These are phyloP conservation scores for Carassius carassius DNA, from an alignment of 2,113 vertebrate species.

Conservation along the genomic window DNA sequence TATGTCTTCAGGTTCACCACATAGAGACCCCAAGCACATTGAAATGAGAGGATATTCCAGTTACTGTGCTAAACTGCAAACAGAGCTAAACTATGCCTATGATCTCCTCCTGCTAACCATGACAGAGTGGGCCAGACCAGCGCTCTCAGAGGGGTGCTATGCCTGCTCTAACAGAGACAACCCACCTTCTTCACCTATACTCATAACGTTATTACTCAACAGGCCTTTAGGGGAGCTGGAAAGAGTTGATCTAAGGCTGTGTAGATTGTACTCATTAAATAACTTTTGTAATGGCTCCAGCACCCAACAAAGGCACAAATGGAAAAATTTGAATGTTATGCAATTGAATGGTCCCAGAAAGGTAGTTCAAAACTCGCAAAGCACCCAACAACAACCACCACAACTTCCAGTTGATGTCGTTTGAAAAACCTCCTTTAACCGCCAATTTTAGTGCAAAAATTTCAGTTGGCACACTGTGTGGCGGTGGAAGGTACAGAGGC, in stretches of 20 bases:
- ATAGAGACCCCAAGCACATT: conserved; percentile 35
- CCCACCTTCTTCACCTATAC: conserved; percentile 25
- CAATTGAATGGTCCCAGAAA: conserved; percentile 32
- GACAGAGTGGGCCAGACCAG: conserved; percentile 15
- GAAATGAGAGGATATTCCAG: conserved; percentile 30
- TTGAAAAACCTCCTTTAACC: conserved; percentile 36
- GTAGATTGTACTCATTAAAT: conserved; percentile 52
- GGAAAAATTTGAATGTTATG: conserved; percentile 54
- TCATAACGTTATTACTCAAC: conserved; percentile 35
- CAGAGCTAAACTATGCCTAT: conserved; percentile 43
- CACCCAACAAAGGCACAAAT: conserved; percentile 55
- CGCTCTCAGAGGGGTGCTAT: conserved; percentile 13
- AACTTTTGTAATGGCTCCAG: conserved; percentile 41
- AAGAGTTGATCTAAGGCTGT: conserved; percentile 42
- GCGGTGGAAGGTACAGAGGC: not conserved
- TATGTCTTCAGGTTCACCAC: conserved; percentile 29
- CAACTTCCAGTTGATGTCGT: conserved; percentile 21
- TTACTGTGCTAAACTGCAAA: conserved; percentile 33
- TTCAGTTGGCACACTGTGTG: not conserved
- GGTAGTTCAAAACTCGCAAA: not conserved
- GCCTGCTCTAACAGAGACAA: conserved; percentile 34
- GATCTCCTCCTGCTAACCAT: conserved; percentile 33
- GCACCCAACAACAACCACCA: not conserved
- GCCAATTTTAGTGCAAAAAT: conserved; percentile 47
- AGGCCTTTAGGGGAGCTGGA: conserved; percentile 24